phyloP scores from a whole-genome alignment of 2,113 vertebrate genomes.

The Electrona antarctica region DNA sequence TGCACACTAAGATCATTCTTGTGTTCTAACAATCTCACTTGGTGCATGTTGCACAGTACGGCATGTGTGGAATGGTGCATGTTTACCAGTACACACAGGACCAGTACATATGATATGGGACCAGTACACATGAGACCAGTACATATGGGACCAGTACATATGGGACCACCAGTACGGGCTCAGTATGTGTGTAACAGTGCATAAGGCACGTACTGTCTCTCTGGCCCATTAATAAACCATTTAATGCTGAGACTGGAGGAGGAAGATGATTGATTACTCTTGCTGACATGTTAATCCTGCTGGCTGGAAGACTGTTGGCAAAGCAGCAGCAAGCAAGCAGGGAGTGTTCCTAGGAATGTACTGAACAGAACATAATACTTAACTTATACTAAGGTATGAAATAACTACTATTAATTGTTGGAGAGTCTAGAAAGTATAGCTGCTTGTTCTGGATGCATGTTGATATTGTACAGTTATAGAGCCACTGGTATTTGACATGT shows the following conservation, averaged over 20 bases:
- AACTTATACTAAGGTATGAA: too few species aligned
- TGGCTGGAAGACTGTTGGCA: constrained; percentile 34
- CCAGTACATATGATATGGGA: too few species aligned
- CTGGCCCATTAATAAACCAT: constrained; percentile 68
- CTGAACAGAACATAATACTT: constrained; percentile 1
- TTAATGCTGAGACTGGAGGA: constrained; percentile 51
- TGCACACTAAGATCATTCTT: too few species aligned
- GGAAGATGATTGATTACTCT: constrained; percentile 64
- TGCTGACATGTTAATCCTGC: constrained; percentile 57
- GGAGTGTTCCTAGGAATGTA: constrained; percentile 22
- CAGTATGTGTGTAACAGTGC: too few species aligned
- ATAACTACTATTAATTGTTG: background rate
- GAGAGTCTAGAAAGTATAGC: background rate
- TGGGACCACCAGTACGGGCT: too few species aligned
- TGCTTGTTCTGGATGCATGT: background rate
- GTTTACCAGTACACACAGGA: too few species aligned
- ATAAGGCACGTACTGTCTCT: too few species aligned
- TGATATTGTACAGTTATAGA: background rate
- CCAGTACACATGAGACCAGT: too few species aligned
- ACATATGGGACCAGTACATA: too few species aligned
- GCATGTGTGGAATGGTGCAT: too few species aligned
- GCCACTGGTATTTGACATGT: background rate
- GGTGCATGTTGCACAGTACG: too few species aligned
- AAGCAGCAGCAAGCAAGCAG: constrained; percentile 42
- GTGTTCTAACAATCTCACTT: too few species aligned